Percentiles rank a stretch among this genome's conserved stretches.
Conservation (phyloP, 2,888 invertebrate species). For the Andrena haemorrhoa region DNA sequence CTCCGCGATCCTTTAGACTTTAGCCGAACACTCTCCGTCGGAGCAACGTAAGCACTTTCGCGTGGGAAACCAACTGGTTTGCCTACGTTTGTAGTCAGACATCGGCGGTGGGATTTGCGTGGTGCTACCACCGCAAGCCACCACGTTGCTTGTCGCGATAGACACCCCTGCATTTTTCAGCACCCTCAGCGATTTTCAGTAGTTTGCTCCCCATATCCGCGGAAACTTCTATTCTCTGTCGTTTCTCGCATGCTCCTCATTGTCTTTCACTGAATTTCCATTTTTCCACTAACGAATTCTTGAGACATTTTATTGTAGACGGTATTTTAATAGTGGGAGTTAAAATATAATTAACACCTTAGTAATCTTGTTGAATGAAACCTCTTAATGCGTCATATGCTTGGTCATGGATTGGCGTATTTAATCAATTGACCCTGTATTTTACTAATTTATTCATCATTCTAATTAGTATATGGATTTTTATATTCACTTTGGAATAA, state of each 20-base stretch:
- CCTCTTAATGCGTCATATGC: background rate
- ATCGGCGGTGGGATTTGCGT: conserved; percentile 62
- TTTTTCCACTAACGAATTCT: background rate
- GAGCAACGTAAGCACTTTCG: conserved; percentile 80
- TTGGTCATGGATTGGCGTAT: too few species aligned
- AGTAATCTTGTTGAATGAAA: too few species aligned
- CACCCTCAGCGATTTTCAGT: conserved; percentile 70
- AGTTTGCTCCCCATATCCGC: conserved; percentile 51
- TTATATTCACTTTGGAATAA: too few species aligned
- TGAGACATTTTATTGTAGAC: background rate
- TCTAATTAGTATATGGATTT: too few species aligned
- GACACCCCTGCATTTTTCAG: conserved; percentile 73
- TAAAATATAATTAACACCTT: background rate
- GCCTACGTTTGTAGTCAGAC: conserved; percentile 73
- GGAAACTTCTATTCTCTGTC: conserved; percentile 29
- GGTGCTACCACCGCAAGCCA: conserved; percentile 59
- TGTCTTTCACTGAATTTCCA: background rate
- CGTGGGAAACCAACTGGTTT: conserved; percentile 76
- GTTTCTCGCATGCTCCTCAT: background rate
- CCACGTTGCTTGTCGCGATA: conserved; percentile 67
- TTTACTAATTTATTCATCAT: too few species aligned
- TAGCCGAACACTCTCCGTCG: conserved; percentile 58
- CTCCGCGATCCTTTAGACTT: conserved; percentile 64
- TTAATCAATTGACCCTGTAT: too few species aligned
- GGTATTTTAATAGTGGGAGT: background rate